phyloP scores from a whole-genome alignment of 2,797 vertebrate genomes.

The Pyrocephalus nanus region DNA sequence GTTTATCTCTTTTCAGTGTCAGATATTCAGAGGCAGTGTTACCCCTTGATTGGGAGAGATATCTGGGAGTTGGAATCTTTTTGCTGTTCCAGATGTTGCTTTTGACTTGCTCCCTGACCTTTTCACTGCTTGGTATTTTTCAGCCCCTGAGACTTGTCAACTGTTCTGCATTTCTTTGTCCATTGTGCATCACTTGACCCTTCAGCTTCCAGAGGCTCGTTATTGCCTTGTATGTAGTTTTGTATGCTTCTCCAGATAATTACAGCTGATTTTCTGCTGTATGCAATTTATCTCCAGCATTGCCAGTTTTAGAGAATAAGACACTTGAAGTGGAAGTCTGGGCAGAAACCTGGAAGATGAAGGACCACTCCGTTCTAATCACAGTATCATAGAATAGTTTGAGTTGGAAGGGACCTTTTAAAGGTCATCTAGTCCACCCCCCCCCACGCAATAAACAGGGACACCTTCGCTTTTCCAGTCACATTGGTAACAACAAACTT shows the following conservation, averaged over 20 bases:
- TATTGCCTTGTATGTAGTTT: background rate
- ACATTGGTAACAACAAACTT: background rate
- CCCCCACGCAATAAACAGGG: no score
- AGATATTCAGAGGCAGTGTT: background rate
- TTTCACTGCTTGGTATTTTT: slow-evolving; percentile 17
- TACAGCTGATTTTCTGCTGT: background rate
- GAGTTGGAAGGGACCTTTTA: background rate
- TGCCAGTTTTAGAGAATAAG: background rate
- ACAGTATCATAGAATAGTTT: background rate
- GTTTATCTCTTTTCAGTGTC: background rate
- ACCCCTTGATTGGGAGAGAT: background rate
- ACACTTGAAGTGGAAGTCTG: background rate
- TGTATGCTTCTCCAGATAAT: background rate
- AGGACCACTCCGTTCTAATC: background rate
- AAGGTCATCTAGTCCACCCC: background rate
- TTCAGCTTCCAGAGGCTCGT: background rate
- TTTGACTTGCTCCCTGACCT: slow-evolving; percentile 24
- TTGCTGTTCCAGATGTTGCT: slow-evolving; percentile 8
- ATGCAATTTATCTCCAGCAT: background rate
- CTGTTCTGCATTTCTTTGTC: background rate
- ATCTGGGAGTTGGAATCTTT: background rate
- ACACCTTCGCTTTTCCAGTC: background rate
- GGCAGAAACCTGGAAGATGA: background rate
- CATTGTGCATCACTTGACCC: background rate
- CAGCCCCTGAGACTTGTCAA: background rate